phyloP scores from a whole-genome alignment of 1,140 invertebrate species.

The Drosophila athabasca region DNA sequence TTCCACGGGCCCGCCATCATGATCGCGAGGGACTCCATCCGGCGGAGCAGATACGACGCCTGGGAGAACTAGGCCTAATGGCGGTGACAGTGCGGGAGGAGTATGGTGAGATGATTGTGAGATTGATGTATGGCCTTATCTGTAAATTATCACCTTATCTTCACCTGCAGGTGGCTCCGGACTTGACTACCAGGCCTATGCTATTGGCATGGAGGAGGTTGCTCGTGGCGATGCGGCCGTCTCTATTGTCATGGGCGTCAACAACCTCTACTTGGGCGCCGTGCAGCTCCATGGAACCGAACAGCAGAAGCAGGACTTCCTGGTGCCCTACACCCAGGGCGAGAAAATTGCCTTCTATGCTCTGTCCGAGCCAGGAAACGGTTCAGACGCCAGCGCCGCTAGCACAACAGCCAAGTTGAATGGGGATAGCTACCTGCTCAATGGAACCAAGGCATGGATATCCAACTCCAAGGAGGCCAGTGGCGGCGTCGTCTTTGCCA shows the following conservation, averaged over 20 bases:
- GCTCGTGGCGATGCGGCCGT: conserved; percentile 92
- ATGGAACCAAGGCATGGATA: conserved; percentile 98
- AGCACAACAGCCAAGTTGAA: conserved; percentile 90
- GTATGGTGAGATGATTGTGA: conserved; percentile 85
- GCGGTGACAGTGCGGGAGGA: conserved; percentile 91
- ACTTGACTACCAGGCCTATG: conserved; percentile 95
- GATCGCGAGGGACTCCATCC: conserved; percentile 94
- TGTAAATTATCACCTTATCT: background rate
- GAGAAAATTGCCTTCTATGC: conserved; percentile 90
- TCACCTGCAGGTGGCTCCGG: conserved; percentile 85
- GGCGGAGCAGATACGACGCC: conserved; percentile 92
- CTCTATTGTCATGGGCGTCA: conserved; percentile 95
- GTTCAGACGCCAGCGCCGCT: conserved; percentile 97
- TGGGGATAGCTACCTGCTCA: conserved; percentile 89
- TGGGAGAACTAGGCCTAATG: conserved; percentile 96
- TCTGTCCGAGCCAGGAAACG: conserved; percentile 91
- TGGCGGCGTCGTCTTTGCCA: conserved; percentile 94
- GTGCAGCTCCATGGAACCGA: conserved; percentile 91
- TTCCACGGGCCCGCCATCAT: conserved; percentile 92
- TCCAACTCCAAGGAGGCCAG: conserved; percentile 96
- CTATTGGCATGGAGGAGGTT: conserved; percentile 97
- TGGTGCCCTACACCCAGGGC: conserved; percentile 90
- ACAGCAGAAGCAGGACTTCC: conserved; percentile 92
- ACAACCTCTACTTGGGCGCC: conserved; percentile 95
- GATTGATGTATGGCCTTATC: background rate